Conservation (phyloP, 92 coral and sea anemone genomes). For the Paramuricea clavata region DNA sequence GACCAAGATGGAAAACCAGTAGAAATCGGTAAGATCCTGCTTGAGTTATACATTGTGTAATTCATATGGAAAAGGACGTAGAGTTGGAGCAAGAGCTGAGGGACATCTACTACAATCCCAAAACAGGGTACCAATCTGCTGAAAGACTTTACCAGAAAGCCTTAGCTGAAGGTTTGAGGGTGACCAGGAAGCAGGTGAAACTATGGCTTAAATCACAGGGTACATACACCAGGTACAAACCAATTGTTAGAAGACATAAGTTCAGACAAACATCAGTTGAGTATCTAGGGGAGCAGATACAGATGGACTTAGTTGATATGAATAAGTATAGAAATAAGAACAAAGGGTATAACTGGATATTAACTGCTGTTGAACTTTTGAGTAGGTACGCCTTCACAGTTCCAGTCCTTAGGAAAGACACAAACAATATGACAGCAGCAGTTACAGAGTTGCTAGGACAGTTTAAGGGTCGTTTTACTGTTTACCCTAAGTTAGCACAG, state of each 20-base stretch:
- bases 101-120: background rate
- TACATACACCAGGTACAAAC: conserved; percentile 10
- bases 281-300: conserved; percentile 43
- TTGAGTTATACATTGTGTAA: conserved; percentile 15
- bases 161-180: too few relatives aligned
- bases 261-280: conserved; percentile 30
- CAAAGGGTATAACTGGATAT: conserved; percentile 37
- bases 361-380: conserved; percentile 39
- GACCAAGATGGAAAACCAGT: background rate
- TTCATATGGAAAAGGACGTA: conserved; percentile 21
- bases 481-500: too few relatives aligned
- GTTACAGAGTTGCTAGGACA: too few relatives aligned
- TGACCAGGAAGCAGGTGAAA: too few relatives aligned
- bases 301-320: conserved; percentile 45
- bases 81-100: background rate
- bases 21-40: background rate
- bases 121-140: too few relatives aligned
- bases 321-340: conserved; percentile 19
- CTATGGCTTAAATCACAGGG: too few relatives aligned
- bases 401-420: conserved; percentile 32
- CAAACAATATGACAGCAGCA: background rate
- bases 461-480: too few relatives aligned
- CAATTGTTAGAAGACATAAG: conserved; percentile 34
- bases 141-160: too few relatives aligned
- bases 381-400: conserved; percentile 33